phyloP scores from a whole-genome alignment of 2,888 invertebrate genomes.

The Sarcophaga variegata region DNA sequence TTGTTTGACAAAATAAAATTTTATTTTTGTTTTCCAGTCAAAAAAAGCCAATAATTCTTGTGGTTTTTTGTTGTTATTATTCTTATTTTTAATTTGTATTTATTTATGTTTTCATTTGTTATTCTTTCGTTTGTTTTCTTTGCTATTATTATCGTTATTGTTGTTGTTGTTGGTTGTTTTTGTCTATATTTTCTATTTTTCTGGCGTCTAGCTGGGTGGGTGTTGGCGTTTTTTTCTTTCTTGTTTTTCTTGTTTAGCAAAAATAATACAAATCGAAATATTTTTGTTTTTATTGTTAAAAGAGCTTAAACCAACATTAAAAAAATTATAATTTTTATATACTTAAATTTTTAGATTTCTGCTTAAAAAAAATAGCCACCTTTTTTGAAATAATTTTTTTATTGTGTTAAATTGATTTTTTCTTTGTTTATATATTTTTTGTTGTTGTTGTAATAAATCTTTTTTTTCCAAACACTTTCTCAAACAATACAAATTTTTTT shows the following conservation, averaged over 20 bases:
- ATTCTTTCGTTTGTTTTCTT: constrained; percentile 6
- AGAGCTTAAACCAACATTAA: not conserved
- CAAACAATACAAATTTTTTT: constrained; percentile 56
- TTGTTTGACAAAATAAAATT: not conserved
- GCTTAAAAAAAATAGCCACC: constrained; percentile 3
- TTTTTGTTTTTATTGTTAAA: constrained; percentile 23
- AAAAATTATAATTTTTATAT: not conserved
- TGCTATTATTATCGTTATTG: constrained; percentile 2
- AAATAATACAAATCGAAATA: constrained; percentile 3
- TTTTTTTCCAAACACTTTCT: constrained; percentile 55
- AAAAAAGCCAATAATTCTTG: not conserved
- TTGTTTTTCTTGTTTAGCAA: constrained; percentile 15
- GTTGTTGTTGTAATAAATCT: constrained; percentile 31
- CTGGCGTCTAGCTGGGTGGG: constrained; percentile 65
- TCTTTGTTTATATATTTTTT: constrained; percentile 6
- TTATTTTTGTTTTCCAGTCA: not conserved
- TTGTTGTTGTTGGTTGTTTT: constrained; percentile 49
- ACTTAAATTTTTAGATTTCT: not conserved
- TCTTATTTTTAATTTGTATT: not conserved
- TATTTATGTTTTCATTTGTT: not conserved
- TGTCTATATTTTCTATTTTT: constrained; percentile 35
- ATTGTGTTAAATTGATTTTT: constrained; percentile 19
- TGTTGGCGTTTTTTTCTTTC: constrained; percentile 43
- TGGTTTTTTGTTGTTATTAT: not conserved
- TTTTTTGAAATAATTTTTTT: constrained; percentile 29